Base-by-base conservation (phyloP, 1,140 invertebrate genomes). In the Drosophila kikkawai region DNA sequence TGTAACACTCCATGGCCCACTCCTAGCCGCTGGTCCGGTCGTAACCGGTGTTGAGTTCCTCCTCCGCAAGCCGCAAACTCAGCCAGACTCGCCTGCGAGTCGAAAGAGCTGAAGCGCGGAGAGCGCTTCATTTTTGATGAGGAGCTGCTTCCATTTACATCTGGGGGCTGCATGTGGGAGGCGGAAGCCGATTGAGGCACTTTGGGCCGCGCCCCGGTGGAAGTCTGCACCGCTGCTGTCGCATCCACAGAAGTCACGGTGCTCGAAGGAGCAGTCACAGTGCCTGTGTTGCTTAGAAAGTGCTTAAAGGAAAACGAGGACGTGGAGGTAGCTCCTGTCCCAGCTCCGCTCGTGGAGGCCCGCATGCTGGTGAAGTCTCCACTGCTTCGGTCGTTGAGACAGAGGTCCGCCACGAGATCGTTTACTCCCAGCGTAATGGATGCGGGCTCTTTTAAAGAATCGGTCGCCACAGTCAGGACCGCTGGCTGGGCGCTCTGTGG, bases 241-340 rank as follows among this genome's bases (percentile, higher is more conserved):
- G 81, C 67, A 47, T 92, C 91, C 50, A 92, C 58, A 8, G 88
- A 91, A 3, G 91, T 92, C 1, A 92, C 91, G 37, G 91, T 92
- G 45, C 82, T 92, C 12, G 85, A 88, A 7, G 91, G 88, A n/a
- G 91, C 88, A 2, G 82, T 92, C 12, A 86, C 69, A 12, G 87
- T 87, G 51, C 82, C 75, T 44, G 87, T 83, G 66, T 82, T 91
- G 45, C 80, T 91, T 76, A 97, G 88, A 91, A 97, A 97, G 90
- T 97, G 96, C 91, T 96, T 96, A 85, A 97, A 97, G 41, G 96
- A 97, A 92, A 97, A 96, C 15, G 86, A 85, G 9, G 91, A 92
- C 34, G 76, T 57, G 6, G 83, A 67, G 17, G 68, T 34, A 15
- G 63, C 34, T 26, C 55, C 41, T 17, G 64, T 19, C 15, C 51